Percentiles rank a stretch among this genome's conserved stretches.
Conservation (phyloP, 2,888 invertebrate species). For the Leptopilina syphax region DNA sequence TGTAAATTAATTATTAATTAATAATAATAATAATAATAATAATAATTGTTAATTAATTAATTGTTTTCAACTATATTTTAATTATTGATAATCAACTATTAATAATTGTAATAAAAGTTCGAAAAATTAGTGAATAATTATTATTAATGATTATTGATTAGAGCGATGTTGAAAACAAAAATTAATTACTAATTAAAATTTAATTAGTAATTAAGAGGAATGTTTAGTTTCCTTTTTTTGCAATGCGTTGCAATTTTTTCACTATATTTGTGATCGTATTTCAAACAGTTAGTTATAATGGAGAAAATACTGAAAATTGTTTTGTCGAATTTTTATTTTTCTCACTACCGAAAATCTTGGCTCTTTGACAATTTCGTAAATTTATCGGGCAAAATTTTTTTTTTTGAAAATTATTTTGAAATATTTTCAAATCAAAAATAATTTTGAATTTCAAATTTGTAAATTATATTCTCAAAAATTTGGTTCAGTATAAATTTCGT, state of each 20-base stretch:
- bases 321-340: conserved; percentile 10
- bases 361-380: background rate
- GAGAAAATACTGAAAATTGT: conserved; percentile 37
- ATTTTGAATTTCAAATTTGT: background rate
- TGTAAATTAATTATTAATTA: too few relatives aligned
- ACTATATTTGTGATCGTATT: conserved; percentile 5
- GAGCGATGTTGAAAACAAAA: too few relatives aligned
- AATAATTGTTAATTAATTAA: too few relatives aligned
- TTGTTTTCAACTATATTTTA: too few relatives aligned
- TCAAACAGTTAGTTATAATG: background rate
- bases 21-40: too few relatives aligned
- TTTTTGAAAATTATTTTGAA: background rate
- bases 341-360: conserved; percentile 27
- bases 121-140: too few relatives aligned
- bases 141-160: too few relatives aligned
- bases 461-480: background rate
- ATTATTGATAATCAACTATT: too few relatives aligned
- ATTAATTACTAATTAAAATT: too few relatives aligned
- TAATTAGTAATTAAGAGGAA: too few relatives aligned
- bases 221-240: background rate
- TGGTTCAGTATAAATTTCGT: background rate
- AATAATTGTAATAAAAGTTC: too few relatives aligned
- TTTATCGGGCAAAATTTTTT: background rate
- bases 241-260: background rate
- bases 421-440: background rate